A percentile compares a stretch with the other conserved stretches of the same genome.
These are phyloP conservation scores for Micropoecilia bifurca DNA, from an alignment of 2,797 vertebrate genomes.

Conservation along the genomic window DNA sequence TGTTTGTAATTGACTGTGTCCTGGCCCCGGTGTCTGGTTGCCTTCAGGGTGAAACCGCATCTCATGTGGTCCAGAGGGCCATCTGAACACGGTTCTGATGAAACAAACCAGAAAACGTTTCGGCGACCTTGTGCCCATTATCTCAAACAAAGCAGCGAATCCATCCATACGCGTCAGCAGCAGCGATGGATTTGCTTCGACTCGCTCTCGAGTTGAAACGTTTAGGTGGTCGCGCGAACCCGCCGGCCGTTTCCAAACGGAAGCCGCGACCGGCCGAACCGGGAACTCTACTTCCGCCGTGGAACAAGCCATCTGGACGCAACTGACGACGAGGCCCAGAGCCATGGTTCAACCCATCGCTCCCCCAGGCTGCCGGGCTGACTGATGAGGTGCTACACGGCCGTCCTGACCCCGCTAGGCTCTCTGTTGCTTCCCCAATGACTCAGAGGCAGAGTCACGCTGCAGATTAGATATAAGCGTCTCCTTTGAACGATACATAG, in stretches of 20 bases:
- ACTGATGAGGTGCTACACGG: conserved; percentile 80
- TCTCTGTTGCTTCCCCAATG: conserved; percentile 67
- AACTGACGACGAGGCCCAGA: conserved; percentile 65
- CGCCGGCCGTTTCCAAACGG: conserved; percentile 36
- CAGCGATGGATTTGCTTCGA: conserved; percentile 1
- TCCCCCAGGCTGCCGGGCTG: conserved; percentile 64
- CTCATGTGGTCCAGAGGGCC: conserved; percentile 48
- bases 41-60: conserved; percentile 53
- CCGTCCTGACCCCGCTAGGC: conserved; percentile 69
- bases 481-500: conserved; percentile 64
- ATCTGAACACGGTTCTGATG: conserved; percentile 52
- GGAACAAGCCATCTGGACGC: conserved; percentile 71
- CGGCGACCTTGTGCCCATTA: conserved; percentile 49
- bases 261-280: conserved; percentile 50
- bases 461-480: conserved; percentile 66
- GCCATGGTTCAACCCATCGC: conserved; percentile 74
- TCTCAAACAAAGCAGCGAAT: conserved; percentile 46
- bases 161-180: conserved; percentile 37
- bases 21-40: conserved; percentile 38
- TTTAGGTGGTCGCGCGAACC: conserved; percentile 52
- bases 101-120: conserved; percentile 61
- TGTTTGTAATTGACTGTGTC: conserved; percentile 37
- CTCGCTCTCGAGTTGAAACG: conserved; percentile 32
- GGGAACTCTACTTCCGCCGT: conserved; percentile 50
- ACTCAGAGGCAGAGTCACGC: conserved; percentile 62